Evolutionary conservation across 2,888 invertebrate genomes (phyloP).

Genomic region (Frankliniella fusca): DNA sequence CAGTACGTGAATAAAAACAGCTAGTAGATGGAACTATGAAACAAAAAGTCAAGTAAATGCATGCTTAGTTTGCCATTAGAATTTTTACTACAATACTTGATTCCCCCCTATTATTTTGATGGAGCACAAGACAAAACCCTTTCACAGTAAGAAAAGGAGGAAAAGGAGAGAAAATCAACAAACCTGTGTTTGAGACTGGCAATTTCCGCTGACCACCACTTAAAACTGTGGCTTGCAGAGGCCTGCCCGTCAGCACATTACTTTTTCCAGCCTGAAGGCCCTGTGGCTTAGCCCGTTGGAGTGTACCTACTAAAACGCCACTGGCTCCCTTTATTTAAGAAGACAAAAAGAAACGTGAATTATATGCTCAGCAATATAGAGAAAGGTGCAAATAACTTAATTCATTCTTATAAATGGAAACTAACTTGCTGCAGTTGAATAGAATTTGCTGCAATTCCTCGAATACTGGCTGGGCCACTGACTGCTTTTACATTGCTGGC

Average conservation of each 20-base stretch:
- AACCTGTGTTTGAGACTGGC: background rate
- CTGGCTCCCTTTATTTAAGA: no score
- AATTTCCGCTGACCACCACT: background rate
- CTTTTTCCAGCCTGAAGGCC: background rate
- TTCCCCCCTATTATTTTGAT: no score
- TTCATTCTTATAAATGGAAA: background rate
- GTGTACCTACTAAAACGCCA: no score
- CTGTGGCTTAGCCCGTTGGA: background rate
- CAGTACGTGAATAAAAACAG: background rate
- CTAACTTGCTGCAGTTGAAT: background rate
- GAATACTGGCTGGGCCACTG: background rate
- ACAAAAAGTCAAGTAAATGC: background rate
- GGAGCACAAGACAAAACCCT: no score
- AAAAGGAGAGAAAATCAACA: no score
- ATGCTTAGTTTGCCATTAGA: no score
- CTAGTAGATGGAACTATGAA: background rate
- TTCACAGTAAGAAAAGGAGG: background rate
- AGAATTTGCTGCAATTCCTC: constrained; percentile 5
- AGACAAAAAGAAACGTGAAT: no score
- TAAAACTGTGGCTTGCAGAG: background rate
- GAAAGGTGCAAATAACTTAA: no score
- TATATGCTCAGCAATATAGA: no score
- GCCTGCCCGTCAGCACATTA: background rate
- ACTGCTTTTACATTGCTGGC: background rate
- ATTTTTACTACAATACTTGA: no score